phyloP scores from a whole-genome alignment of 2,113 vertebrate genomes.

The Archilochus colubris region DNA sequence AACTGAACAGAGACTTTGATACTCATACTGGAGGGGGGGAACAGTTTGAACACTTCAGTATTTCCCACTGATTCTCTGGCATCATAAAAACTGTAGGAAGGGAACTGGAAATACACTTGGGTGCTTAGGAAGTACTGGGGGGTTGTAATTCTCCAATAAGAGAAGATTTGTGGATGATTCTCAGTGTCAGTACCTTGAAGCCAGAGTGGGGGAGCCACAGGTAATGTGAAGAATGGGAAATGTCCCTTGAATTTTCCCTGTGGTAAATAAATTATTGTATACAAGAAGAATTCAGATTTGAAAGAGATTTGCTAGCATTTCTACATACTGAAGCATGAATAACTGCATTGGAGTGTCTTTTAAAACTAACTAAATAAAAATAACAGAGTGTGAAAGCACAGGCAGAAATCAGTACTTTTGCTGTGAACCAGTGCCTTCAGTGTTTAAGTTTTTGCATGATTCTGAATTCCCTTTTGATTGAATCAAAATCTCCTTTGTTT shows the following conservation, averaged over 20 bases:
- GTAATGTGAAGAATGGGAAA: accelerated
- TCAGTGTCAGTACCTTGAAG: not conserved
- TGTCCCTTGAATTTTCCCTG: accelerated
- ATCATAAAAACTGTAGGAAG: not conserved
- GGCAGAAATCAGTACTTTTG: not conserved
- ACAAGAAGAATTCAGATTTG: not conserved
- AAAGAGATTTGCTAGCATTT: not conserved
- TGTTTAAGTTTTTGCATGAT: not conserved
- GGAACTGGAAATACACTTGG: accelerated
- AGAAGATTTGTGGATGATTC: not conserved
- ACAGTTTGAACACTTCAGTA: accelerated
- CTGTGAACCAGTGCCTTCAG: not conserved
- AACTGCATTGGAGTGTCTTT: not conserved
- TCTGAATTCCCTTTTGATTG: not conserved
- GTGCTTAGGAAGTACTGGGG: accelerated
- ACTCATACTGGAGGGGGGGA: accelerated
- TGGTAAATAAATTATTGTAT: accelerated
- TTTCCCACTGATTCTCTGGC: not conserved
- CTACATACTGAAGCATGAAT: not conserved
- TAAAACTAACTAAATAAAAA: not conserved
- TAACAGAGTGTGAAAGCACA: not conserved
- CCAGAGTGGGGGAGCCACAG: not conserved
- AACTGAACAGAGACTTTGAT: not conserved
- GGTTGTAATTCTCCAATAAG: accelerated
- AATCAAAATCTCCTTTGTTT: not conserved